Evolutionary conservation across 2,113 vertebrate genomes (phyloP).

Genomic region (Labeo catla): DNA sequence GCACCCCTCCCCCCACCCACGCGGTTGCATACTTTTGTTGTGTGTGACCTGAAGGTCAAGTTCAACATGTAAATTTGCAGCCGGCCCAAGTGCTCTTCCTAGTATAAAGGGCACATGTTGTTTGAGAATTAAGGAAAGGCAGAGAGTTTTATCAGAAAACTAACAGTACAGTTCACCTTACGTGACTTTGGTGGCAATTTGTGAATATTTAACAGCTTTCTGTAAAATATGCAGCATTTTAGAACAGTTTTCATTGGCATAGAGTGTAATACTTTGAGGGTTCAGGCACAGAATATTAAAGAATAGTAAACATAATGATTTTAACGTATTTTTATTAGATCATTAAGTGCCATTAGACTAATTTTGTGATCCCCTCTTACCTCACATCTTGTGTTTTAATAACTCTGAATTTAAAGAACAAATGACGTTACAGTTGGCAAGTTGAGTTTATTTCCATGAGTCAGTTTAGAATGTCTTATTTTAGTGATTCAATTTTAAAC

Average conservation of each 20-base stretch:
- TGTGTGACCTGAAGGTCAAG: conserved; percentile 54
- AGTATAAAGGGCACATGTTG: conserved; percentile 4
- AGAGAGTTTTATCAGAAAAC: not conserved
- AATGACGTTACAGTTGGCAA: not conserved
- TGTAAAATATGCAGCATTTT: not conserved
- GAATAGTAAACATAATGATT: no score
- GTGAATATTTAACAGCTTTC: not conserved
- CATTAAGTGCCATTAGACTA: not conserved
- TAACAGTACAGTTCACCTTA: not conserved
- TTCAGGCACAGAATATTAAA: no score
- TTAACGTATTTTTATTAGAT: not conserved
- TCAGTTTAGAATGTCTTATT: not conserved
- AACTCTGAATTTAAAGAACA: no score
- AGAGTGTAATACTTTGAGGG: no score
- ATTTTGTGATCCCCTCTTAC: no score
- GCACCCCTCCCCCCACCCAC: conserved; percentile 39
- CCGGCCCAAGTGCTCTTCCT: not conserved
- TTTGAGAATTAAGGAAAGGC: conserved; percentile 40
- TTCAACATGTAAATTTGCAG: conserved; percentile 40
- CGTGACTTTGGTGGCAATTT: not conserved
- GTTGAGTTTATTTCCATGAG: no score
- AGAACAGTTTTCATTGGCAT: no score
- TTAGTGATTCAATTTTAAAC: not conserved
- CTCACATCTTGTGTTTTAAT: not conserved
- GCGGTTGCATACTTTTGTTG: conserved; percentile 18